phyloP scores from a whole-genome alignment of 2,888 invertebrate genomes.

The Drosophila borborema region DNA sequence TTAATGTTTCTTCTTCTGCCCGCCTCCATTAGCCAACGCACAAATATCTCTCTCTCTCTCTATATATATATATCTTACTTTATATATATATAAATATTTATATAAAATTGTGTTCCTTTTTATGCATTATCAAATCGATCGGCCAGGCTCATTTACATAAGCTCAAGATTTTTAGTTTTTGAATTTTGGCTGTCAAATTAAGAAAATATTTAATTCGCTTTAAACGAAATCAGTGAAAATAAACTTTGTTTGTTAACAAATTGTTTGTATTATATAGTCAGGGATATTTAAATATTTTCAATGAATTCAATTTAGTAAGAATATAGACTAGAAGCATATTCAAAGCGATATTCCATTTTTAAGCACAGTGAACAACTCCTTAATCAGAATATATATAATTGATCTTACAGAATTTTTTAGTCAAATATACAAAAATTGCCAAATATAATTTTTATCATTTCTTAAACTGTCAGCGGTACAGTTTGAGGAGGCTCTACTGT shows the following conservation, averaged over 20 bases:
- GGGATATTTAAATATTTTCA: not conserved
- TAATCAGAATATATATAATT: not conserved
- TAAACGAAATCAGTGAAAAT: constrained; percentile 47
- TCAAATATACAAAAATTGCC: too few species aligned
- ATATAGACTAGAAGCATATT: not conserved
- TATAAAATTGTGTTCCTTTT: constrained; percentile 40
- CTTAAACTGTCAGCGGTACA: too few species aligned
- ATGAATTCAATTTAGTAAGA: not conserved
- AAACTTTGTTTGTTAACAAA: constrained; percentile 68
- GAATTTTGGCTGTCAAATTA: constrained; percentile 12
- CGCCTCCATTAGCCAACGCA: constrained; percentile 32
- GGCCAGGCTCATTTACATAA: constrained; percentile 52
- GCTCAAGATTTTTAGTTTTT: constrained; percentile 23
- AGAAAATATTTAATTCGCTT: constrained; percentile 27
- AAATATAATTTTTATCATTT: too few species aligned
- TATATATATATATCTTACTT: constrained; percentile 32
- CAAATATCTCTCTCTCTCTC: constrained; percentile 45
- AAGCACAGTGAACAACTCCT: not conserved
- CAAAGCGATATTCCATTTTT: not conserved
- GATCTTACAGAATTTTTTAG: too few species aligned
- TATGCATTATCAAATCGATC: constrained; percentile 15
- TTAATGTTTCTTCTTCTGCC: constrained; percentile 8
- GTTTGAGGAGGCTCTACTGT: not conserved
- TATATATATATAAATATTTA: constrained; percentile 3
- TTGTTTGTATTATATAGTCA: constrained; percentile 9